Evolutionary conservation across 2,888 invertebrate species (phyloP).

Genomic region (Calliopum simillimum): DNA sequence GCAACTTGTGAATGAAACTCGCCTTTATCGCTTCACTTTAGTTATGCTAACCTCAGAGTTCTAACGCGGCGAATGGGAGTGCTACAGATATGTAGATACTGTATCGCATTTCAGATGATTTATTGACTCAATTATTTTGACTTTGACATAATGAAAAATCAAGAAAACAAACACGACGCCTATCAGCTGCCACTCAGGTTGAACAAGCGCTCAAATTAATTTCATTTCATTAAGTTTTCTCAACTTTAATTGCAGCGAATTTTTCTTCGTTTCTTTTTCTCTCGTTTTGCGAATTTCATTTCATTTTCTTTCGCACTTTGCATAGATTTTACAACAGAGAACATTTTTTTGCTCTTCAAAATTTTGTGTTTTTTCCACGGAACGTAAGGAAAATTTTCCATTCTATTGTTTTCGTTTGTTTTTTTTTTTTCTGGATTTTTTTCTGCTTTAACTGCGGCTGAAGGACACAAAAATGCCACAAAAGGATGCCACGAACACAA

Average conservation of each 20-base stretch:
- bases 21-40: constrained; percentile 4
- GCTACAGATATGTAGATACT: constrained; percentile 25
- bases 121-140: constrained; percentile 35
- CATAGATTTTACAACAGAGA: too few relatives aligned
- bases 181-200: constrained; percentile 1
- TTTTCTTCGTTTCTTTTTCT: not conserved
- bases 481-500: not conserved
- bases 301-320: not conserved
- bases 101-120: constrained; percentile 40
- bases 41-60: not conserved
- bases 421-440: not conserved
- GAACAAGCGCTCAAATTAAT: constrained; percentile 19
- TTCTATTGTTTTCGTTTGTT: constrained; percentile 1
- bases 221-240: constrained; percentile 25
- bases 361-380: too few relatives aligned
- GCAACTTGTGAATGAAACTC: not conserved
- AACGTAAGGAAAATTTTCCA: too few relatives aligned
- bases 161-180: not conserved
- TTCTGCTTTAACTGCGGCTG: not conserved
- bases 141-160: constrained; percentile 20
- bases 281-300: not conserved
- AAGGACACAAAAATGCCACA: constrained; percentile 7
- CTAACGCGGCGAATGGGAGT: not conserved
- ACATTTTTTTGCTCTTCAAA: constrained; percentile 3
- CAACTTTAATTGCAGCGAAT: constrained; percentile 9